Evolutionary conservation across 2,113 vertebrate genomes (phyloP).

Genomic region (Sturnus vulgaris): DNA sequence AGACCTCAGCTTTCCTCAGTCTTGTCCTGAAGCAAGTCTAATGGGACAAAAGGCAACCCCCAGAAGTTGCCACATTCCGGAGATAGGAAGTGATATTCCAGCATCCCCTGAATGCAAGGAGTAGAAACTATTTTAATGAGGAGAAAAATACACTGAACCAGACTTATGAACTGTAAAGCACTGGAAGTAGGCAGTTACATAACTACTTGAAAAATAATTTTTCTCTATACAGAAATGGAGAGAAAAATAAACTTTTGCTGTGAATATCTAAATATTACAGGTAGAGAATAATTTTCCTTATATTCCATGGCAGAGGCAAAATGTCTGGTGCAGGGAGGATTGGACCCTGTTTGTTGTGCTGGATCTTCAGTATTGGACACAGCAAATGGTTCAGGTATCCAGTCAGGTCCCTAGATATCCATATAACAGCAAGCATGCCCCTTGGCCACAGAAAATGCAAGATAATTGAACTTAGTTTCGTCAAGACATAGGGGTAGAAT

Average conservation of each 20-base stretch:
- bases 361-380: neutral
- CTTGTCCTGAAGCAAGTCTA: neutral
- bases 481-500: neutral
- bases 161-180: neutral
- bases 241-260: neutral
- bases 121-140: neutral
- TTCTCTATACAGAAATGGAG: neutral
- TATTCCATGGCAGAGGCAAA: neutral
- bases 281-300: neutral
- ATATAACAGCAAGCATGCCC: fast-evolving
- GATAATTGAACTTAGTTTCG: neutral
- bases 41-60: neutral
- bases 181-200: neutral
- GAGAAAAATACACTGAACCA: neutral
- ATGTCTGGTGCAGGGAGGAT: too few relatives aligned
- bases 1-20: neutral
- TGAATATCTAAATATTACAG: neutral
- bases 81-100: neutral
- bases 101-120: neutral
- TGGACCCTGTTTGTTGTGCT: neutral
- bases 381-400: neutral
- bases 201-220: neutral
- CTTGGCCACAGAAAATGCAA: neutral
- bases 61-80: too few relatives aligned
- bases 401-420: neutral